Conservation (phyloP, 1,140 invertebrate genomes). For the Dryas iulia region DNA sequence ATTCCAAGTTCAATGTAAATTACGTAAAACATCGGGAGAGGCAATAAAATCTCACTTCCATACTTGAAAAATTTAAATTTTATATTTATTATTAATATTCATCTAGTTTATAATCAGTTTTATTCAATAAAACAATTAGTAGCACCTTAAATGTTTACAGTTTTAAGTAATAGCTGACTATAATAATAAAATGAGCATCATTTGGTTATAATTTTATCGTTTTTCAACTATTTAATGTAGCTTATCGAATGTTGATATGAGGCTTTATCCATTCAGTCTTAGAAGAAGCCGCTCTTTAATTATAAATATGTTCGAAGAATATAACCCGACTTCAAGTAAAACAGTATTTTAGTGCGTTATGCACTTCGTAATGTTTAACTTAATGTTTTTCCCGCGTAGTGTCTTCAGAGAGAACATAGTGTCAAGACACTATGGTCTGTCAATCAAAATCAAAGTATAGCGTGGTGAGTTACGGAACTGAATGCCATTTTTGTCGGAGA, state of each 20-base stretch:
- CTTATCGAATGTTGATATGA: conserved; percentile 36
- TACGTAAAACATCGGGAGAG: background rate
- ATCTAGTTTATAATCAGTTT: background rate
- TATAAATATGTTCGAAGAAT: background rate
- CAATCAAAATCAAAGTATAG: too few species aligned
- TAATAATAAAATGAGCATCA: background rate
- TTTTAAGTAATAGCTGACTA: background rate
- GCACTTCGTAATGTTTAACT: background rate
- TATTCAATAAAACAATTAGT: conserved; percentile 2
- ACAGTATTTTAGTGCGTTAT: background rate
- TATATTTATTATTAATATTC: background rate
- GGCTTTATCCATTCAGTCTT: background rate
- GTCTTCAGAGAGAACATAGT: too few species aligned
- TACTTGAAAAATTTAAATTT: background rate
- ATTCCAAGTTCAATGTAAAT: background rate
- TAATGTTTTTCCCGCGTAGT: too few species aligned
- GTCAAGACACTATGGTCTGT: too few species aligned
- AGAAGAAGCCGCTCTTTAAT: conserved; percentile 24
- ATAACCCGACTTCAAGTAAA: background rate
- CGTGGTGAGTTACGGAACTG: too few species aligned
- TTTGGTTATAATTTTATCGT: conserved; percentile 8
- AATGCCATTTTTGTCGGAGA: too few species aligned
- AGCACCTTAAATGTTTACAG: background rate
- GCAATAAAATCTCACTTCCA: background rate
- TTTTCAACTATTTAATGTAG: conserved; percentile 31